Evolutionary conservation across 2,888 invertebrate genomes (phyloP), one percentile per base, ranked within the genome.

Genomic region (Papilio gigon): DNA sequence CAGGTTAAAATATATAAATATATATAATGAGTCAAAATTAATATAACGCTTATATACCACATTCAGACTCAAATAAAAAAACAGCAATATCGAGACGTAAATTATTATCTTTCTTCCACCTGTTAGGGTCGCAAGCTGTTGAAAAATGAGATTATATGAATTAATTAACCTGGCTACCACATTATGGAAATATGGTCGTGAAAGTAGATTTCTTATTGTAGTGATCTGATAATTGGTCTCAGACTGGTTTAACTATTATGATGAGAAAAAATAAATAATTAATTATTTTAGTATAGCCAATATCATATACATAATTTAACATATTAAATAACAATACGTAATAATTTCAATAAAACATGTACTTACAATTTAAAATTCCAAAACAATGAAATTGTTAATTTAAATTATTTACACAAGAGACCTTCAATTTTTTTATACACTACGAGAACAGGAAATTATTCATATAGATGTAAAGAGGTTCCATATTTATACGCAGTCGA

Each of bases 321-420:
- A n/a, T n/a, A n/a, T n/a, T n/a, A n/a, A n/a, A 50, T 5, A 22
- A 20, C 40, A 1, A 17, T 17, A 42, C n/a, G 47, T 50, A 25
- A 25, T 17, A n/a, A 9, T n/a, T 12, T 40, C 53, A 8, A 4
- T 60, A n/a, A n/a, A n/a, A 22, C n/a, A 42, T 61, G 20, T 44
- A 20, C 44, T 44, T 27, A 40, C 37, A 25, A 64, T n/a, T 53
- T 53, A 37, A 64, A 64, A 64, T 64, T 37, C 20, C 53, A 53
- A 56, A 58, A 58, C 37, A 56, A 65, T 65, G 58, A 65, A 65
- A 40, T 14, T 42, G 56, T 58, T 65, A 33, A 35, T 47, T 8
- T 11, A 17, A 60, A 25, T 59, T 35, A 22, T 4, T 56, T 56
- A 12, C 20, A 27, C 8, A n/a, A 17, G 20, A 40, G 53, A 56